Percentiles rank a stretch among this genome's conserved stretches.
phyloP scores from a whole-genome alignment of 2,888 invertebrate genomes.

The Euzetes globulus region DNA sequence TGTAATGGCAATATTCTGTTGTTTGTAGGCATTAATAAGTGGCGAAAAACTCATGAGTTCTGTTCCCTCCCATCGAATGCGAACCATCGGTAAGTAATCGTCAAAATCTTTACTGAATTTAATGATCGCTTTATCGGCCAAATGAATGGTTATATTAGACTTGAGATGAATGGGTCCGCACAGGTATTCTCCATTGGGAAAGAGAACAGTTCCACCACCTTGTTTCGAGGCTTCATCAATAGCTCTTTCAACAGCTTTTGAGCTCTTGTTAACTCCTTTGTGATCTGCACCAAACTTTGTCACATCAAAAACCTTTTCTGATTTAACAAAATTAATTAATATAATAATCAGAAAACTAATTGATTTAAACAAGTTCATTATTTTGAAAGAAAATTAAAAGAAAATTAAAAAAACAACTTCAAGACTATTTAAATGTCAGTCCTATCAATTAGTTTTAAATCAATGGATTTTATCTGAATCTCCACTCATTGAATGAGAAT shows the following conservation, averaged over 20 bases:
- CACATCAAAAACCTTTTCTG: background rate
- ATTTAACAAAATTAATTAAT: background rate
- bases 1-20: constrained; percentile 8
- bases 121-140: constrained; percentile 5
- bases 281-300: background rate
- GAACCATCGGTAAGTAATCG: constrained; percentile 11
- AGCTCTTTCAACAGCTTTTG: background rate
- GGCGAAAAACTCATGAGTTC: background rate
- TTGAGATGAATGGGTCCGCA: constrained; percentile 22
- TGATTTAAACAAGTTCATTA: too few relatives aligned
- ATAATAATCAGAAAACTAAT: background rate
- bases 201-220: constrained; percentile 26
- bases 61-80: constrained; percentile 2
- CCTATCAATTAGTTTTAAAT: too few relatives aligned
- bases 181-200: constrained; percentile 5
- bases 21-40: background rate
- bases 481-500: too few relatives aligned
- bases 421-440: too few relatives aligned
- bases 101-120: constrained; percentile 17
- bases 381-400: too few relatives aligned
- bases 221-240: background rate
- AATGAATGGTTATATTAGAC: constrained; percentile 11
- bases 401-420: too few relatives aligned
- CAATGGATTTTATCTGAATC: too few relatives aligned
- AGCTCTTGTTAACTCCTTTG: background rate